Base-by-base conservation (phyloP, 2,888 invertebrate species). In the Synergus laeviventris region DNA sequence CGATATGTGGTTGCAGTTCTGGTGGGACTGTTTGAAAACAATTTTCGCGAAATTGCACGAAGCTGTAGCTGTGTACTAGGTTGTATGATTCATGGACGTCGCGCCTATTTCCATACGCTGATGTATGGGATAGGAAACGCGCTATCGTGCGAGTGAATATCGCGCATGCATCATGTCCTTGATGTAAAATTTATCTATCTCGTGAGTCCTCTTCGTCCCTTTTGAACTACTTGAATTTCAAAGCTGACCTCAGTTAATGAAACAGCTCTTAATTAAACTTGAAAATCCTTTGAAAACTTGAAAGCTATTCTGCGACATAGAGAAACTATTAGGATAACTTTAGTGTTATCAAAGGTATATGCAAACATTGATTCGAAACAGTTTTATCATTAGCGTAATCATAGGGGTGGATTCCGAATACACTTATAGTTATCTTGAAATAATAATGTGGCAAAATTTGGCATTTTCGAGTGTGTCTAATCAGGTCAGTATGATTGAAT, bases 111-210 rank as follows among this genome's bases (percentile, higher is more conserved):
- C n/a, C 49, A 49, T 49, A 49, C 8, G 49, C 49, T 49, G 49
- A 49, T 49, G n/a, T 49, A 49, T 49, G 49, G 9, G 49, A 49
- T 49, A 49, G 49, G 49, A 49, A 49, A 49, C 49, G 49, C 49
- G 49, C 49, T 49, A 49, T 49, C 49, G 49, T 9, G 9, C n/a
- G 49, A 49, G 49, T n/a, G 49, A 9, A 49, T 49, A 49, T 49
- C n/a, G 49, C n/a, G 7, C 49, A 49, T 49, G 49, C 9, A 49
- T 49, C n/a, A 49, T n/a, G n/a, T 49, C 9, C 49, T 49, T 49
- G n/a, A 49, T 49, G 49, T 9, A 9, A 2, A 18, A 49, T 49
- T 49, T 49, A 49, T 49, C n/a, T 49, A 49, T 49, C 8, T 49
- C 49, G 2, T 49, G 49, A 49, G n/a, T 18, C 49, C 49, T 49